Base-by-base conservation (phyloP, 2,888 invertebrate genomes). In the Iphiclides podalirius region DNA sequence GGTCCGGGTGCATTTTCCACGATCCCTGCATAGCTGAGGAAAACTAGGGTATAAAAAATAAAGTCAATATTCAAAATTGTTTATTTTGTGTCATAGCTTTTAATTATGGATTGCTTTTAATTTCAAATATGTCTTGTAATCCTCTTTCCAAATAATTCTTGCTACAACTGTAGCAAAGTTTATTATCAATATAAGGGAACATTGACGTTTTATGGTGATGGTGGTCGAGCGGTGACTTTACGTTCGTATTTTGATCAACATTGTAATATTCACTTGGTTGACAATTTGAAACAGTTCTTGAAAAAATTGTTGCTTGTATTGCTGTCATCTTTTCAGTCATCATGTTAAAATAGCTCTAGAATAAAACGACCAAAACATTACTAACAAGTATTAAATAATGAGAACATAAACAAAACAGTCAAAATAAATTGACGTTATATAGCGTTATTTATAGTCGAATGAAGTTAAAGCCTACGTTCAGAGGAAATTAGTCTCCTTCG, bases 261-360 rank as follows among this genome's bases (percentile, higher is more conserved):
- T 23, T 15, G 26, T 8, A 42, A 51, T 39, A 50, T 50, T 52
- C 46, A 52, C 54, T 58, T 38, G 59, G 61, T 20, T 16, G 39
- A 11, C n/a, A 28, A 36, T 40, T 50, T 38, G 86, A 89, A 37
- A 85, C 70, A 36, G 64, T 80, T 64, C 73, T 79, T 11, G 93
- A 94, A 69, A 92, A 91, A 44, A 82, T 80, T 2, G 91, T 93
- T 6, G 91, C 93, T 81, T 86, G 91, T 59, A 89, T 89, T 58
- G 90, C 93, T 59, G 87, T 91, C 41, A 87, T 82, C 57, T 67
- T 89, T 52, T 67, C 71, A 60, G 61, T 54, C 16, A 67, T 60
- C 4, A 67, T 73, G 43, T 85, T 83, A 41, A 92, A 64, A 2
- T 70, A 65, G 52, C 88, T 90, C 91, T 92, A 75, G 65, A 90